A percentile compares a stretch with the other conserved stretches of the same genome.
Conservation (phyloP, 30 jellyfish, hydroid and myxozoan species). For the Sanderia malayensis region DNA sequence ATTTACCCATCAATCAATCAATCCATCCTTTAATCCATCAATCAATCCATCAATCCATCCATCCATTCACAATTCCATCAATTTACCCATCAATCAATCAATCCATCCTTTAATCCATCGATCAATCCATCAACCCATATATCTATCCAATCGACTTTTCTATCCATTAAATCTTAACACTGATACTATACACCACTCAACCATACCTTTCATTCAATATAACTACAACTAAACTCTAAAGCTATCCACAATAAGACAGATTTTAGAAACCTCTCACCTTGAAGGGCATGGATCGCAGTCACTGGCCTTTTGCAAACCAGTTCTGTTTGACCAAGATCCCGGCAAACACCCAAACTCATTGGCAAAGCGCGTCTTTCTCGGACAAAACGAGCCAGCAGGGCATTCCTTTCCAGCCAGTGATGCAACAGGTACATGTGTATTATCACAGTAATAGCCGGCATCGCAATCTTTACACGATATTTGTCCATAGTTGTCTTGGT, state of each 20-base stretch:
- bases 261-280: conserved; percentile 55
- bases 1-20: too few species aligned
- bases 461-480: conserved; percentile 63
- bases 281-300: conserved; percentile 93
- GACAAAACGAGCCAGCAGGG: conserved; percentile 88
- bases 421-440: conserved; percentile 72
- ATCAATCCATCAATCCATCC: too few species aligned
- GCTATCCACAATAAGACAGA: not conserved
- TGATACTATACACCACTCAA: too few species aligned
- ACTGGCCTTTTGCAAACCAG: conserved; percentile 61
- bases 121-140: too few species aligned
- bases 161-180: too few species aligned
- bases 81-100: too few species aligned
- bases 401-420: conserved; percentile 71
- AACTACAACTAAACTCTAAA: not conserved
- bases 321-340: conserved; percentile 86
- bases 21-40: too few species aligned
- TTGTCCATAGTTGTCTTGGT: conserved; percentile 72
- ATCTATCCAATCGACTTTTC: too few species aligned
- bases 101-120: too few species aligned
- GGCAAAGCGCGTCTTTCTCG: conserved; percentile 71
- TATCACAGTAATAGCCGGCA: conserved; percentile 88
- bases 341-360: conserved; percentile 83
- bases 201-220: too few species aligned
- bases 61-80: too few species aligned